Evolutionary conservation across 2,113 vertebrate species (phyloP).

Genomic region (Engraulis encrasicolus): DNA sequence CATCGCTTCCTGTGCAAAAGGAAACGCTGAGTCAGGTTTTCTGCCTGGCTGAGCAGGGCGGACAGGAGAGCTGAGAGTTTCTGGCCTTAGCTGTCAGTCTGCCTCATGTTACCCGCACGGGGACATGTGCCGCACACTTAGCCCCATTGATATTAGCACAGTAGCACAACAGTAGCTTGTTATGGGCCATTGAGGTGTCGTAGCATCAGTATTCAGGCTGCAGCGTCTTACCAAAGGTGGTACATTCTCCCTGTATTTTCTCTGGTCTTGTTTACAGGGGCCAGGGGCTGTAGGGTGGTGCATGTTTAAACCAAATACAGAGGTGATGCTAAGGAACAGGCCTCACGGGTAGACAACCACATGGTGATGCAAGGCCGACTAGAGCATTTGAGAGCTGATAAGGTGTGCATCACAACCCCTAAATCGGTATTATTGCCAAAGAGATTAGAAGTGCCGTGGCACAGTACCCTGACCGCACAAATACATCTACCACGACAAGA

Average conservation of each 20-base stretch:
- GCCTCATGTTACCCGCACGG: not conserved
- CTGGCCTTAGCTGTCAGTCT: not conserved
- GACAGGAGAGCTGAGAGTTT: not conserved
- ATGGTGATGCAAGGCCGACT: too few relatives aligned
- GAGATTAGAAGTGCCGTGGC: too few relatives aligned
- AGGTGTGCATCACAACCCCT: too few relatives aligned
- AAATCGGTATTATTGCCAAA: too few relatives aligned
- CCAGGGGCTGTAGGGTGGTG: too few relatives aligned
- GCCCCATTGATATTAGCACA: not conserved
- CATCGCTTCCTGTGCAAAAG: not conserved
- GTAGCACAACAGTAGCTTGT: not conserved
- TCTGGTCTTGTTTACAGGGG: too few relatives aligned
- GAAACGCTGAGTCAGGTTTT: constrained; percentile 9
- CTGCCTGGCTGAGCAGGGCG: not conserved
- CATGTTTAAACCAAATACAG: too few relatives aligned
- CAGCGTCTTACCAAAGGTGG: not conserved
- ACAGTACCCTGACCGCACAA: too few relatives aligned
- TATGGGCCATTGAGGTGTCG: not conserved
- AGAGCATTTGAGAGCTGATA: too few relatives aligned
- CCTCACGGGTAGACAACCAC: not conserved
- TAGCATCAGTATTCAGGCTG: not conserved
- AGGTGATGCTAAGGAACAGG: too few relatives aligned
- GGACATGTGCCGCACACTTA: not conserved
- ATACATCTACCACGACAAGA: too few relatives aligned
- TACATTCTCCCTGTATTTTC: too few relatives aligned